These are phyloP conservation scores for Anneissia japonica DNA, from an alignment of 35 echinoderm and acorn worm genomes.

Conservation along the genomic window DNA sequence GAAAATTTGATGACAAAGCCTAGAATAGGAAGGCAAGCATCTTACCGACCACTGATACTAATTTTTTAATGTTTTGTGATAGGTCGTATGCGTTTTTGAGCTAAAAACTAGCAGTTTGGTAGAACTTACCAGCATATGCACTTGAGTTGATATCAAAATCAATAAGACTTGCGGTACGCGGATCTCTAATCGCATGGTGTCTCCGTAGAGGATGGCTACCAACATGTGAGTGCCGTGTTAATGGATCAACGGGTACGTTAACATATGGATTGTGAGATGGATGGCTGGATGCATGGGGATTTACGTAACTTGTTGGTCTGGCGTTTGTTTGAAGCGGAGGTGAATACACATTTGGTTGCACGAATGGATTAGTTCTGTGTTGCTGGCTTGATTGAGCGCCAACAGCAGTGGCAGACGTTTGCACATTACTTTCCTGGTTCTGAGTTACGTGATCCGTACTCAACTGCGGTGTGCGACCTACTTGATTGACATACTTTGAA, in stretches of 20 bases:
- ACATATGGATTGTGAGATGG: not conserved
- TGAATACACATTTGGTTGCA: not conserved
- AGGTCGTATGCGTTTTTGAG: no score
- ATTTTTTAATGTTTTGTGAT: no score
- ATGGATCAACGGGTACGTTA: not conserved
- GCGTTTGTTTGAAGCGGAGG: not conserved
- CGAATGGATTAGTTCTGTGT: not conserved
- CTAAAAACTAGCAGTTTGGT: no score
- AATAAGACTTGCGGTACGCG: not conserved
- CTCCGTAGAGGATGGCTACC: not conserved
- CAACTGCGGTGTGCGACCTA: not conserved
- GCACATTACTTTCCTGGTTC: not conserved
- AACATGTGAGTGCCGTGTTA: not conserved
- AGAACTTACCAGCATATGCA: not conserved
- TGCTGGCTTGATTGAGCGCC: not conserved
- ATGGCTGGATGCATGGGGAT: not conserved
- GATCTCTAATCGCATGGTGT: not conserved
- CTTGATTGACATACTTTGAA: not conserved
- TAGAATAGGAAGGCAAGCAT: no score
- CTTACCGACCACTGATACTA: no score
- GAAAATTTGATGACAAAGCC: no score
- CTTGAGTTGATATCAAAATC: not conserved
- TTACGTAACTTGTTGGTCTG: not conserved
- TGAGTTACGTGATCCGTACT: not conserved
- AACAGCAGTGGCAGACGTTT: not conserved